These are phyloP conservation scores for Drosophila prostipennis DNA, from an alignment of 2,888 invertebrate genomes.

Conservation along the genomic window DNA sequence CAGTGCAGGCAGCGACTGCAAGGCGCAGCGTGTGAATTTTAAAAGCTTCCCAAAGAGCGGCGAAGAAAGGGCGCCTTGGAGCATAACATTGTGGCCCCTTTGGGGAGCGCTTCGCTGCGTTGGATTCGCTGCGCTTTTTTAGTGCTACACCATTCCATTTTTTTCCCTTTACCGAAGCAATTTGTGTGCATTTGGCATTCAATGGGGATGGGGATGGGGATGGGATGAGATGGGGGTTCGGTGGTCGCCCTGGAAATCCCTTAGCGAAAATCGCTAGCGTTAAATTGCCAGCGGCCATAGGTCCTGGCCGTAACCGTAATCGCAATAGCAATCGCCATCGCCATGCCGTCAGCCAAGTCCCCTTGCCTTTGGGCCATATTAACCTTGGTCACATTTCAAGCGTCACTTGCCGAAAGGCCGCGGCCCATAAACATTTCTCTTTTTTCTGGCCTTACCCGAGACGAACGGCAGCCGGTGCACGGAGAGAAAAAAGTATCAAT, in stretches of 20 bases:
- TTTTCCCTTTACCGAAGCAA: constrained; percentile 46
- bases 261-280: constrained; percentile 73
- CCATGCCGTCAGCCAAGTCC: constrained; percentile 1
- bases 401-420: constrained; percentile 50
- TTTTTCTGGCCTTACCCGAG: constrained; percentile 6
- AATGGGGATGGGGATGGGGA: too few relatives aligned
- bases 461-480: constrained; percentile 4
- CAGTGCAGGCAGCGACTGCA: constrained; percentile 17
- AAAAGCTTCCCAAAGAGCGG: constrained; percentile 56
- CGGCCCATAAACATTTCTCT: constrained; percentile 43
- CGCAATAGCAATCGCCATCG: constrained; percentile 1
- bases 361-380: constrained; percentile 45
- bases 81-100: constrained; percentile 44
- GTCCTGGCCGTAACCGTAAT: constrained; percentile 32
- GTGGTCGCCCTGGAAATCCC: constrained; percentile 53
- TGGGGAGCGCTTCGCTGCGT: constrained; percentile 37
- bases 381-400: constrained; percentile 63
- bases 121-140: constrained; percentile 51
- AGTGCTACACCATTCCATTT: constrained; percentile 40
- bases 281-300: constrained; percentile 71
- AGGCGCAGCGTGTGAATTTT: constrained; percentile 72
- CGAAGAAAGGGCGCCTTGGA: constrained; percentile 43
- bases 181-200: constrained; percentile 76
- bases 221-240: too few relatives aligned
- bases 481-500: not conserved